These are phyloP conservation scores for Mus minutoides DNA, from an alignment of 2,797 vertebrate genomes.

Conservation along the genomic window DNA sequence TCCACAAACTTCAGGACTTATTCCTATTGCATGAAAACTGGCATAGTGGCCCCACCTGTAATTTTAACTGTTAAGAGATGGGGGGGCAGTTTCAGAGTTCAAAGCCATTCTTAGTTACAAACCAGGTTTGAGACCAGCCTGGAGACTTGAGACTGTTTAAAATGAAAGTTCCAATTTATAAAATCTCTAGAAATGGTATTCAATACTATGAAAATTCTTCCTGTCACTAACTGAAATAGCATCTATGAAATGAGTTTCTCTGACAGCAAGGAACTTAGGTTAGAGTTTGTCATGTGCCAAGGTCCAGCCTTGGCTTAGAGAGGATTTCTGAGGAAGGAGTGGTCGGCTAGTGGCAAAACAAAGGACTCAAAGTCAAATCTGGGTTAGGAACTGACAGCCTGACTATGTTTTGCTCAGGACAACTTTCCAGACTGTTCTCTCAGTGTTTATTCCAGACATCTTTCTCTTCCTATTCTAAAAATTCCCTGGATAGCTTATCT, in stretches of 20 bases:
- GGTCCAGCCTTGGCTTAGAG: not conserved
- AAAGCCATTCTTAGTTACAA: not conserved
- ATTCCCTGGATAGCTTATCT: not conserved
- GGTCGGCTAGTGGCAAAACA: too few species aligned
- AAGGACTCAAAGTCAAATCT: too few species aligned
- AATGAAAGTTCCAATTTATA: not conserved
- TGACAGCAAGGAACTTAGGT: constrained; percentile 9
- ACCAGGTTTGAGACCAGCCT: not conserved
- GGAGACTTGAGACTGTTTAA: not conserved
- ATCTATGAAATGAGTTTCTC: constrained; percentile 29
- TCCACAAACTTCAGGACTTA: not conserved
- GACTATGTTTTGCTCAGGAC: too few species aligned
- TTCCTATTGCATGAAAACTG: not conserved
- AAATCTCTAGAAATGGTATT: constrained; percentile 30
- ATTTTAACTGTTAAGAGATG: not conserved
- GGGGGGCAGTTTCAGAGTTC: not conserved
- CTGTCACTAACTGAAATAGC: constrained; percentile 30
- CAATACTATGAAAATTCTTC: constrained; percentile 13
- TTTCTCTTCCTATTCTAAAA: not conserved
- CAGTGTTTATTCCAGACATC: too few species aligned
- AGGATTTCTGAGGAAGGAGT: not conserved
- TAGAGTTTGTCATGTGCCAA: not conserved
- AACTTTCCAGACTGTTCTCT: not conserved
- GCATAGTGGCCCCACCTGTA: not conserved
- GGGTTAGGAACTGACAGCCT: too few species aligned